phyloP scores from a whole-genome alignment of 2,113 vertebrate species.

The Dermatemys mawii region DNA sequence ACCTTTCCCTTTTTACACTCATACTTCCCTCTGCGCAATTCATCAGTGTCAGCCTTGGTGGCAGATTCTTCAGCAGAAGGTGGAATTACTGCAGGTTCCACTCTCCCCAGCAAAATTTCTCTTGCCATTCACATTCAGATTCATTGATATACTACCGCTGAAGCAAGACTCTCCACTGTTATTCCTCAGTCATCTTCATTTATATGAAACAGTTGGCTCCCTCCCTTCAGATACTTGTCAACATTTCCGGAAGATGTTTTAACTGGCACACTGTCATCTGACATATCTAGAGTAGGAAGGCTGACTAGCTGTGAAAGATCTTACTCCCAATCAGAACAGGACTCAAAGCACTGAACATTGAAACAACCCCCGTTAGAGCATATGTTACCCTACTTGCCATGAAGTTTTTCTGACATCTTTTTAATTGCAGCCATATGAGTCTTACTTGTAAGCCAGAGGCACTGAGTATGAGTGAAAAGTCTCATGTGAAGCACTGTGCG shows the following conservation, averaged over 20 bases:
- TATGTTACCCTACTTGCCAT: conserved; percentile 50
- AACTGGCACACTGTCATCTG: conserved; percentile 77
- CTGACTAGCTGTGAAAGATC: conserved; percentile 72
- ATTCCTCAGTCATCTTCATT: conserved; percentile 50
- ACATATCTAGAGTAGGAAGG: conserved; percentile 55
- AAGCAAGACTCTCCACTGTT: conserved; percentile 50
- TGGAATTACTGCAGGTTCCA: conserved; percentile 8
- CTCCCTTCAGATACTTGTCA: conserved; percentile 73
- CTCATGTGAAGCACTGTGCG: neutral
- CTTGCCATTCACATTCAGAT: conserved; percentile 26
- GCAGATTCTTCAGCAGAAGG: neutral
- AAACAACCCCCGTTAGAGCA: conserved; percentile 53
- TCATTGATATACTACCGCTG: conserved; percentile 59
- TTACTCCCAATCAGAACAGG: conserved; percentile 55
- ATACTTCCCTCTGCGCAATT: neutral
- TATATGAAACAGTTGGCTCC: conserved; percentile 68
- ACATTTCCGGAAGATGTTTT: conserved; percentile 72
- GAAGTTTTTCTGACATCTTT: conserved; percentile 59
- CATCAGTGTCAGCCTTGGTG: neutral
- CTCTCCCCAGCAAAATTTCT: conserved; percentile 36
- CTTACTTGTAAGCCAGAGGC: conserved; percentile 64
- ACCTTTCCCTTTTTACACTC: neutral
- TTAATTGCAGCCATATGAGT: conserved; percentile 69
- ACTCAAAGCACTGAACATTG: conserved; percentile 55
- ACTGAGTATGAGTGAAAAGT: conserved; percentile 34